Percentiles rank a stretch among this genome's conserved stretches.
phyloP scores from a whole-genome alignment of 1,140 invertebrate genomes.

The Matsumurasca onukii region DNA sequence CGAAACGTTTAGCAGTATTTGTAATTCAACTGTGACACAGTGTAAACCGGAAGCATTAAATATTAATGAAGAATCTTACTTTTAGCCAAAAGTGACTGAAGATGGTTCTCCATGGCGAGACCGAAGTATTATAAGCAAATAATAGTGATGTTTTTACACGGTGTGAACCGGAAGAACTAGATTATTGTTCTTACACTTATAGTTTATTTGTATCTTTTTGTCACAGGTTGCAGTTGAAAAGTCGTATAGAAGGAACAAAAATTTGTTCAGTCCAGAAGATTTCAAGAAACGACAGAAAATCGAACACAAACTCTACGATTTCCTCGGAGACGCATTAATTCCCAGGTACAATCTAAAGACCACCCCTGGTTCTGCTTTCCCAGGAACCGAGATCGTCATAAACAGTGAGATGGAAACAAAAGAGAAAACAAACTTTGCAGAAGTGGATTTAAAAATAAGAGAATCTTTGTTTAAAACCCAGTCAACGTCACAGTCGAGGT shows the following conservation, averaged over 20 bases:
- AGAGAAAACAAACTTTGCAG: not conserved
- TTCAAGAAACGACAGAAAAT: constrained; percentile 31
- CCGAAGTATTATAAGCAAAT: too few species aligned
- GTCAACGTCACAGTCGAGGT: not conserved
- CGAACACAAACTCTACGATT: constrained; percentile 34
- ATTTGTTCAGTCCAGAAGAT: constrained; percentile 19
- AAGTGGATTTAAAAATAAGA: not conserved
- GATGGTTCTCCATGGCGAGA: too few species aligned
- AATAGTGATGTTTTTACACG: too few species aligned
- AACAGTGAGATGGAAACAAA: not conserved
- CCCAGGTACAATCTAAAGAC: constrained; percentile 23
- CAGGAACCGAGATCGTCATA: not conserved
- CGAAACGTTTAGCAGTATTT: too few species aligned
- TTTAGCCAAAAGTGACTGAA: too few species aligned
- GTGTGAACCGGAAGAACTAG: too few species aligned
- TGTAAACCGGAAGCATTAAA: too few species aligned
- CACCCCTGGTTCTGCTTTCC: not conserved
- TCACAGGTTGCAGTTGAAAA: constrained; percentile 33
- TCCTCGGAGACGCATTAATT: constrained; percentile 35
- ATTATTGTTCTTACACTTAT: too few species aligned
- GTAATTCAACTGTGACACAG: too few species aligned
- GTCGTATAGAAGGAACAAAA: constrained; percentile 30
- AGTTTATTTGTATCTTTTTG: not conserved
- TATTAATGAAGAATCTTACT: too few species aligned
- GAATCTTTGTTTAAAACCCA: not conserved